A percentile compares a stretch with the other conserved stretches of the same genome.
phyloP scores from a whole-genome alignment of 2,113 vertebrate species.

The Galbula dea region DNA sequence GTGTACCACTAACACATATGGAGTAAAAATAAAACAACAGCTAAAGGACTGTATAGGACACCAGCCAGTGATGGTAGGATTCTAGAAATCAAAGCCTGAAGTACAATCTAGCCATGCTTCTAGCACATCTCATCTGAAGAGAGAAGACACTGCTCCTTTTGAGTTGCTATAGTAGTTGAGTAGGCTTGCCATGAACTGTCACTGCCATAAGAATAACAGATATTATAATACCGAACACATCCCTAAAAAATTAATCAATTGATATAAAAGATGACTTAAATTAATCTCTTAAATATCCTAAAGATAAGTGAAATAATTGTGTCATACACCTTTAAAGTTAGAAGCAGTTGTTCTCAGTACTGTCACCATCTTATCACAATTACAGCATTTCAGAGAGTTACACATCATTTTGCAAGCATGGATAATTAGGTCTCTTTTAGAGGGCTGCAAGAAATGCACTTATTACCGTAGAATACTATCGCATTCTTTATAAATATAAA shows the following conservation, averaged over 20 bases:
- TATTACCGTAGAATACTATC: background rate
- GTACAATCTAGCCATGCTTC: background rate
- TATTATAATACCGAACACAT: background rate
- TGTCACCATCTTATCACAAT: background rate
- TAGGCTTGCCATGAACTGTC: background rate
- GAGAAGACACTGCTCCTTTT: background rate
- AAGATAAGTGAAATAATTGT: background rate
- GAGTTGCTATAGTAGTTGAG: background rate
- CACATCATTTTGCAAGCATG: background rate
- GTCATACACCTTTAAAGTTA: background rate
- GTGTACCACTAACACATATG: background rate
- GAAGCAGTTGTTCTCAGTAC: background rate
- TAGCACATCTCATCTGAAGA: background rate
- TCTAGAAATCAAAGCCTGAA: background rate
- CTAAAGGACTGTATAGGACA: background rate
- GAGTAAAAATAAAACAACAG: background rate
- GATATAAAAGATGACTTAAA: background rate
- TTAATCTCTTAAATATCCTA: background rate
- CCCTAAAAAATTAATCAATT: rapidly evolving
- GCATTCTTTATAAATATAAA: background rate
- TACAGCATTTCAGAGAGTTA: background rate
- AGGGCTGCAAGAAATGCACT: background rate
- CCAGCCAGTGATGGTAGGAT: background rate
- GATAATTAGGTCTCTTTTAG: background rate
- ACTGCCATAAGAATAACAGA: background rate